Evolutionary conservation across 1,140 invertebrate genomes (phyloP).

Genomic region (Ericerus pela): DNA sequence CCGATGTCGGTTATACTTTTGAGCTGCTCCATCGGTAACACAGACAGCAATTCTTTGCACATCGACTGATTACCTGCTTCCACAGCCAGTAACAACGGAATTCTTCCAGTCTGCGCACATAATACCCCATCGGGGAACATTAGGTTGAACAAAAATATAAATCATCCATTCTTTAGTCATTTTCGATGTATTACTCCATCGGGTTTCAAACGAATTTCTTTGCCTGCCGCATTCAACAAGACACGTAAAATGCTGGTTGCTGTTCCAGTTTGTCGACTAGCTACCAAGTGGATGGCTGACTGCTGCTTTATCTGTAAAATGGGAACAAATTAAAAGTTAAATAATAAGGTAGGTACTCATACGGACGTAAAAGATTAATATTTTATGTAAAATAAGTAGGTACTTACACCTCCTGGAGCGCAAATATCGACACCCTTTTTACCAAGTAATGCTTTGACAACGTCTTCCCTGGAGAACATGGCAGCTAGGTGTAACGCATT

Average conservation of each 20-base stretch:
- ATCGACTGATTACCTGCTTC: slow-evolving; percentile 86
- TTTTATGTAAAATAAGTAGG: neutral
- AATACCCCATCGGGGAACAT: neutral
- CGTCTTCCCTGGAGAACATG: slow-evolving; percentile 86
- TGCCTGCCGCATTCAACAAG: slow-evolving; percentile 64
- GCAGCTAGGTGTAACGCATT: slow-evolving; percentile 85
- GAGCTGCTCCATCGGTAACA: slow-evolving; percentile 64
- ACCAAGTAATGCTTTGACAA: slow-evolving; percentile 73
- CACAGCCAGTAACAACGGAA: slow-evolving; percentile 80
- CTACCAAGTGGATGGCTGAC: slow-evolving; percentile 79
- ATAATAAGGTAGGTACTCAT: neutral
- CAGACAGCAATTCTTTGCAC: slow-evolving; percentile 72
- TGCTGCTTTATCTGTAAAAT: slow-evolving; percentile 47
- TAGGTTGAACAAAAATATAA: neutral
- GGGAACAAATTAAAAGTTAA: too few species aligned
- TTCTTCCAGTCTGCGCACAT: slow-evolving; percentile 67
- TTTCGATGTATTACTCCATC: slow-evolving; percentile 58
- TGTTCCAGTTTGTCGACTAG: slow-evolving; percentile 72
- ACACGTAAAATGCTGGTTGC: slow-evolving; percentile 75
- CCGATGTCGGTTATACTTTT: slow-evolving; percentile 55
- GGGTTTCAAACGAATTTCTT: slow-evolving; percentile 65
- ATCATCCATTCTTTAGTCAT: slow-evolving; percentile 9
- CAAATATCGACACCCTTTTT: slow-evolving; percentile 82
- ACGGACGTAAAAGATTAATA: too few species aligned
- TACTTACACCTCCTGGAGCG: slow-evolving; percentile 77